Conservation (phyloP, 1,140 invertebrate species). For the Akabosia matsudoensis region DNA sequence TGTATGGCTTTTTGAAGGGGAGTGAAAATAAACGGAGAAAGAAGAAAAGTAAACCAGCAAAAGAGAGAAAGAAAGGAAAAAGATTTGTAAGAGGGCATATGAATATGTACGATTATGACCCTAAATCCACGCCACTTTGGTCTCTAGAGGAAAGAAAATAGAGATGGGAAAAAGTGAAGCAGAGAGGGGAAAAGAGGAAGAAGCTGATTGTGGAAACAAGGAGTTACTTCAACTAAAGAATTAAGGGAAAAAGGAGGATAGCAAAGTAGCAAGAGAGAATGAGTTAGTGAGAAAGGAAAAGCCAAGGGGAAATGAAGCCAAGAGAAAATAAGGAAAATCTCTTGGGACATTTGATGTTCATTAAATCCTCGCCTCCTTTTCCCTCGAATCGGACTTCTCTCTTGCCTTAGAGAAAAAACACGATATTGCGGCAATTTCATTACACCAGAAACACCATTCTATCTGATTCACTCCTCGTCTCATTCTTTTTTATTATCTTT, state of each 20-base stretch:
- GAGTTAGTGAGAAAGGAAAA: slow-evolving; percentile 23
- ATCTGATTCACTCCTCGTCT: slow-evolving; percentile 31
- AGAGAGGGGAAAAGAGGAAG: slow-evolving; percentile 9
- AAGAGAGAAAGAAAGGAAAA: background rate
- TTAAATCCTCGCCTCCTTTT: slow-evolving; percentile 40
- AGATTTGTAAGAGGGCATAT: slow-evolving; percentile 23
- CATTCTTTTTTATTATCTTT: slow-evolving; percentile 18
- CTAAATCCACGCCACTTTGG: slow-evolving; percentile 21
- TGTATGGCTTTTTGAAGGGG: slow-evolving; percentile 16
- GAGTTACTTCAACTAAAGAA: slow-evolving; percentile 21
- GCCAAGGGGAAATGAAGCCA: slow-evolving; percentile 24
- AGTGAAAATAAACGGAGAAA: background rate
- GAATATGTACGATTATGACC: slow-evolving; percentile 25
- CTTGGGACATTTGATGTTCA: slow-evolving; percentile 44
- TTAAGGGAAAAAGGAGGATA: slow-evolving; percentile 23
- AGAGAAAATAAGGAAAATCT: slow-evolving; percentile 35
- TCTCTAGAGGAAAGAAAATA: slow-evolving; percentile 26
- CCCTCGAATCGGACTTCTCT: slow-evolving; percentile 38
- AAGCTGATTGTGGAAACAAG: slow-evolving; percentile 26
- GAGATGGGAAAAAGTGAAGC: slow-evolving; percentile 7
- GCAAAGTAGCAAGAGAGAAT: slow-evolving; percentile 29
- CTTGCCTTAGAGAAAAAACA: slow-evolving; percentile 17
- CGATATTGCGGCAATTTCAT: slow-evolving; percentile 37
- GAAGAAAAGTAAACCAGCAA: background rate
- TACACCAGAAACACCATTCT: slow-evolving; percentile 30